A percentile compares a stretch with the other conserved stretches of the same genome.
Conservation (phyloP, 2,797 vertebrate genomes). For the Pipistrellus pygmaeus region DNA sequence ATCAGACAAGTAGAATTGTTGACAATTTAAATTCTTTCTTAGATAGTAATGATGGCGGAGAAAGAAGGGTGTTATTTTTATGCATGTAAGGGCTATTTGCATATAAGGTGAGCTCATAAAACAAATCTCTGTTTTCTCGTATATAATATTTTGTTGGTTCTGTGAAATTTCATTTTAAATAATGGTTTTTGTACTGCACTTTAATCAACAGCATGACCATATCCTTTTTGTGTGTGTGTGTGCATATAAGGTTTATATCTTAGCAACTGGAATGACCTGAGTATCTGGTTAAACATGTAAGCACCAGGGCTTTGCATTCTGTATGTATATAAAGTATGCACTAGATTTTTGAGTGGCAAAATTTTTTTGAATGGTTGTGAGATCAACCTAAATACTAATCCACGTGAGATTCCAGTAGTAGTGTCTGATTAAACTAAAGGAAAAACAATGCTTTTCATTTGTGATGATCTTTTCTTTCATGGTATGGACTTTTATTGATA, state of each 20-base stretch:
- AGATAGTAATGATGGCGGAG: background rate
- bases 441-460: background rate
- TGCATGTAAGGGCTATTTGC: background rate
- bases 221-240: background rate
- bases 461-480: background rate
- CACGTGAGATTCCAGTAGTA: background rate
- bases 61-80: background rate
- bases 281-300: background rate
- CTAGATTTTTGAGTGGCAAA: slow-evolving; percentile 4
- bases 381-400: background rate
- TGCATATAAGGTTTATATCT: background rate
- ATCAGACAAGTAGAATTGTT: background rate
- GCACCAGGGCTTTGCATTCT: background rate
- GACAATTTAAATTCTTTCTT: slow-evolving; percentile 29
- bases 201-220: background rate
- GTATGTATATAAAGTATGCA: background rate
- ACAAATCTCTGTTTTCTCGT: background rate
- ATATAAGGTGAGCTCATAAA: background rate
- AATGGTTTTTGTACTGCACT: background rate
- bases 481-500: background rate
- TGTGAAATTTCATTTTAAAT: slow-evolving; percentile 27
- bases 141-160: background rate
- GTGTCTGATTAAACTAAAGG: background rate
- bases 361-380: background rate
- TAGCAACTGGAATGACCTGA: background rate